Evolutionary conservation across 2,113 vertebrate species (phyloP).

Genomic region (Picathartes gymnocephalus): DNA sequence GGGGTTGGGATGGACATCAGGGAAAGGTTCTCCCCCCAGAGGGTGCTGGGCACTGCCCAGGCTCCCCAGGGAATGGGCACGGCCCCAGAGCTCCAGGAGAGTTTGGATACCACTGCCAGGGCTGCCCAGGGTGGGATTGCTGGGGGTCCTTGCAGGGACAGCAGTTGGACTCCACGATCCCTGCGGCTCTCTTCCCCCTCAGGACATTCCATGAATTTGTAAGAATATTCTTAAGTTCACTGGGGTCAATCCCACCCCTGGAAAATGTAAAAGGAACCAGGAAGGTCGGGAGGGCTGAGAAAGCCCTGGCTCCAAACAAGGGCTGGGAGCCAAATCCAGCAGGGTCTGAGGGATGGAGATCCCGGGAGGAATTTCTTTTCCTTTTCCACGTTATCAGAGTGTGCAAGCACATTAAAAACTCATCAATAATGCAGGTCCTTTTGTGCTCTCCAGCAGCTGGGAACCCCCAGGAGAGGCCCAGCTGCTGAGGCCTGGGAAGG

Average conservation of each 20-base stretch:
- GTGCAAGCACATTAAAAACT: not conserved
- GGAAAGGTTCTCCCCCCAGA: not conserved
- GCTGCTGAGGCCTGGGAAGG: not conserved
- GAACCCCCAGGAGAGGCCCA: not conserved
- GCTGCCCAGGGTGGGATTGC: fast-evolving
- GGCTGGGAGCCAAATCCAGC: not conserved
- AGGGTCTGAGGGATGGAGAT: not conserved
- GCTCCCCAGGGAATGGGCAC: not conserved
- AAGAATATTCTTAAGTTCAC: not conserved
- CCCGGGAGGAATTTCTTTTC: not conserved
- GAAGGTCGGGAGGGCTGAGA: not conserved
- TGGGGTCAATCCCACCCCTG: fast-evolving
- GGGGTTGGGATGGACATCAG: not conserved
- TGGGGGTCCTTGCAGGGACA: not conserved
- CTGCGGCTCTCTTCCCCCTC: not conserved
- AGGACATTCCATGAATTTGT: not conserved
- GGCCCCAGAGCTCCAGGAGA: not conserved
- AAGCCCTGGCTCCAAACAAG: fast-evolving
- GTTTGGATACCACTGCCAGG: not conserved
- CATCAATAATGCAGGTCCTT: not conserved
- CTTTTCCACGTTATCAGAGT: not conserved
- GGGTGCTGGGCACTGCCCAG: not conserved
- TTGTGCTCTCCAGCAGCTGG: not conserved
- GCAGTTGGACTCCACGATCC: not conserved
- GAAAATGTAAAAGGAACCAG: not conserved